These are phyloP conservation scores for Slavum lentiscoides DNA, from an alignment of 2,888 invertebrate genomes.

Conservation along the genomic window DNA sequence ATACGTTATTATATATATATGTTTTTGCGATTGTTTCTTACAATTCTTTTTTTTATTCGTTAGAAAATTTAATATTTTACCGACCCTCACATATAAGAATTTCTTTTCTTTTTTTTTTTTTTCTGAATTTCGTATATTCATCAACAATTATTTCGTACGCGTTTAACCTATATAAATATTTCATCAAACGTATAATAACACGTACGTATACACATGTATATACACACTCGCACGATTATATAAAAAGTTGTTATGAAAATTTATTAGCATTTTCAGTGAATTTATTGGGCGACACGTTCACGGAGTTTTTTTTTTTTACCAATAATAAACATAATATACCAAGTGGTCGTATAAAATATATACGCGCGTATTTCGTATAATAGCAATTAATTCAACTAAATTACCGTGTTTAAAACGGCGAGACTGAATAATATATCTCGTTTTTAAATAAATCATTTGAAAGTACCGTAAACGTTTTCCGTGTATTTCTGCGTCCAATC, in stretches of 20 bases:
- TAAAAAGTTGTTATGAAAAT: constrained; percentile 34
- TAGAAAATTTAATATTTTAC: no score
- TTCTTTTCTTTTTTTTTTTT: background rate
- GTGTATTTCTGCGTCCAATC: no score
- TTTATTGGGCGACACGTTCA: constrained; percentile 36
- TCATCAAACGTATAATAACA: background rate
- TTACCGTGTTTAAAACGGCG: constrained; percentile 1
- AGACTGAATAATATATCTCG: background rate
- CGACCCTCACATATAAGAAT: no score
- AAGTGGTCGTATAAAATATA: background rate
- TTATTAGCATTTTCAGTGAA: constrained; percentile 29
- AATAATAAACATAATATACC: constrained; percentile 19
- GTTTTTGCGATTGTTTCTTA: no score
- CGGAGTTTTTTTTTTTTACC: background rate
- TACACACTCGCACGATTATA: background rate
- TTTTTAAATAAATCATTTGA: constrained; percentile 19
- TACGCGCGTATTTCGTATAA: background rate
- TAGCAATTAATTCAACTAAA: constrained; percentile 31
- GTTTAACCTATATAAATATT: background rate
- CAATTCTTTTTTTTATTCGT: no score
- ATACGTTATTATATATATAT: background rate
- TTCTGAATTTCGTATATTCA: background rate
- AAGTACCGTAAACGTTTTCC: background rate
- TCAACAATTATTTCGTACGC: background rate
- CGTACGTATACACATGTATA: background rate